Conservation (phyloP, 2,797 vertebrate genomes). For the Rhinella marina region DNA sequence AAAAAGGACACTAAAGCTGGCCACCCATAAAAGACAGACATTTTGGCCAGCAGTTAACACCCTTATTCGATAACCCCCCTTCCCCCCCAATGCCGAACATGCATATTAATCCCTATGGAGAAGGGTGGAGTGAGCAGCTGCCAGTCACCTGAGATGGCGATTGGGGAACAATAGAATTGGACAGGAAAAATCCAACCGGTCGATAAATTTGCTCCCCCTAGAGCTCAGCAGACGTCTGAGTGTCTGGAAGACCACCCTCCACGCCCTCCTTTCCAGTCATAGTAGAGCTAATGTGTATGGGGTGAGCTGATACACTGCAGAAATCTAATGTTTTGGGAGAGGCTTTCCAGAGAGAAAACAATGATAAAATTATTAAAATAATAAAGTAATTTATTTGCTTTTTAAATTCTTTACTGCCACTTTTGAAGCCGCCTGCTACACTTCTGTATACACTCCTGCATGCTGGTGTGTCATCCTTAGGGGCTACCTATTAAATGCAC, state of each 20-base stretch:
- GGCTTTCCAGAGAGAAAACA: not conserved
- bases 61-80: not conserved
- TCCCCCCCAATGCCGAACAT: not conserved
- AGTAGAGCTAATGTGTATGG: not conserved
- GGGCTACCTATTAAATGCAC: not conserved
- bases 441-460: no score
- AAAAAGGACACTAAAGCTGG: not conserved
- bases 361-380: not conserved
- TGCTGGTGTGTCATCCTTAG: not conserved
- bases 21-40: not conserved
- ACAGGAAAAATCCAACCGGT: not conserved
- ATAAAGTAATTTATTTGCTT: not conserved
- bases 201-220: not conserved
- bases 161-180: constrained; percentile 13
- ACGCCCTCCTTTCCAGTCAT: not conserved
- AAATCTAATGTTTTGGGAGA: not conserved
- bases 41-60: not conserved
- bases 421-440: not conserved
- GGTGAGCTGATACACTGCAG: not conserved
- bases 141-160: constrained; percentile 4
- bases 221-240: not conserved
- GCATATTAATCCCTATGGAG: constrained; percentile 24
- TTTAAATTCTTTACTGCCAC: not conserved
- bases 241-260: not conserved
- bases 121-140: constrained; percentile 23